Percentiles rank a stretch among this genome's conserved stretches.
phyloP scores from a whole-genome alignment of 2,797 vertebrate species.

The Crotalus adamanteus region DNA sequence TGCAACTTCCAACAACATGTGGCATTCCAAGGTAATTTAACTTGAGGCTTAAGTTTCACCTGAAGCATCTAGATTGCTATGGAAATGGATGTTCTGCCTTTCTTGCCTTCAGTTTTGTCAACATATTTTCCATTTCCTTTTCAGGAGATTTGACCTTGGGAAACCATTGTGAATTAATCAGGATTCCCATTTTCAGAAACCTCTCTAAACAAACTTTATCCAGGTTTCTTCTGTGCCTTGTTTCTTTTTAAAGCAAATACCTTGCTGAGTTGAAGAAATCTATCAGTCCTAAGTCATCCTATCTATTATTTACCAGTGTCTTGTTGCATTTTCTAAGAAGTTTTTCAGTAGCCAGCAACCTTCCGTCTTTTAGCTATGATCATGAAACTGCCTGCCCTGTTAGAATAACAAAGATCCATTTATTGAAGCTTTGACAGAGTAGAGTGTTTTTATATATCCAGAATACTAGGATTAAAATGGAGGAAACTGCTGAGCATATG shows the following conservation, averaged over 20 bases:
- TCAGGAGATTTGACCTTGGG: not conserved
- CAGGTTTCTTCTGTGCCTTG: not conserved
- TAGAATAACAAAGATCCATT: constrained; percentile 8
- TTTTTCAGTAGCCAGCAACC: not conserved
- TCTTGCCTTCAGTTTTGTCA: not conserved
- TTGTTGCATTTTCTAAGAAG: not conserved
- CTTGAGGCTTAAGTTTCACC: not conserved
- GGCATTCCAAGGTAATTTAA: not conserved
- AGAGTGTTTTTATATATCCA: not conserved
- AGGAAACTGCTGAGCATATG: not conserved
- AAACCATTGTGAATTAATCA: not conserved
- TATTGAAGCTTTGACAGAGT: not conserved
- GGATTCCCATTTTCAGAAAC: not conserved
- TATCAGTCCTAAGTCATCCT: not conserved
- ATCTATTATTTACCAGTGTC: not conserved
- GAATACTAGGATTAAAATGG: not conserved
- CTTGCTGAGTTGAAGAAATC: not conserved
- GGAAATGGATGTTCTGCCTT: not conserved
- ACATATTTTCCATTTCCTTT: not conserved
- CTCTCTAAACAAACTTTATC: not conserved
- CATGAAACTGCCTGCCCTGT: not conserved
- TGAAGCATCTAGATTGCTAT: not conserved
- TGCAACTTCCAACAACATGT: not conserved
- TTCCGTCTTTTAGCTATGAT: not conserved
- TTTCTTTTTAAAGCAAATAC: constrained; percentile 11